phyloP scores from a whole-genome alignment of 2,113 vertebrate genomes.

The Sisor rabdophorus region DNA sequence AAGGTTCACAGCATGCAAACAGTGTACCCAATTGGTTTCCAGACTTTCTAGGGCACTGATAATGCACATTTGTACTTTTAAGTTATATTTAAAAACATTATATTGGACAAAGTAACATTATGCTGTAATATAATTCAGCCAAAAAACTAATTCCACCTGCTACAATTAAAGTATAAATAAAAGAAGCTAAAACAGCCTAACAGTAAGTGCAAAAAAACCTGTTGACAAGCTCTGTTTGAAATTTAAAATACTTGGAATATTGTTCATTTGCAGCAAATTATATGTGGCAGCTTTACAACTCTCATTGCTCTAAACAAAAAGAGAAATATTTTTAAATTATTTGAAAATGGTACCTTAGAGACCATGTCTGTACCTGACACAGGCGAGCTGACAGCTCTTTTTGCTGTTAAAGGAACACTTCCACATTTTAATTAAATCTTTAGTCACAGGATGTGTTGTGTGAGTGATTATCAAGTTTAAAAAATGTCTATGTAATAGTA shows the following conservation, averaged over 20 bases:
- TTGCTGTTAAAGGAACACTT: constrained; percentile 12
- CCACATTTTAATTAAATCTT: constrained; percentile 1
- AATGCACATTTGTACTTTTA: constrained; percentile 11
- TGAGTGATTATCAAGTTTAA: not conserved
- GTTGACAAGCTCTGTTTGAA: constrained; percentile 20
- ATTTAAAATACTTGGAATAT: constrained; percentile 11
- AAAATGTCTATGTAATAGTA: not conserved
- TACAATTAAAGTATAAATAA: constrained; percentile 5
- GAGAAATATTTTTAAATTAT: constrained; percentile 29
- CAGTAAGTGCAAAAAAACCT: constrained; percentile 17
- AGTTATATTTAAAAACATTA: constrained; percentile 20
- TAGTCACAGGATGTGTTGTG: not conserved
- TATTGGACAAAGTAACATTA: constrained; percentile 10
- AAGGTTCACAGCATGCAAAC: constrained; percentile 27
- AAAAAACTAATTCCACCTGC: not conserved
- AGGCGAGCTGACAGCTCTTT: constrained; percentile 1
- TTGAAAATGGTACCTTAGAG: constrained; percentile 10
- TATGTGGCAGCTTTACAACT: constrained; percentile 23
- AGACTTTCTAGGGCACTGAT: constrained; percentile 10
- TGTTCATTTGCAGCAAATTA: constrained; percentile 23
- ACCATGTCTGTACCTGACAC: not conserved
- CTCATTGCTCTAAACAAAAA: constrained; percentile 12
- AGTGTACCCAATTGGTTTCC: constrained; percentile 8
- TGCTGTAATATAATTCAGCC: constrained; percentile 1
- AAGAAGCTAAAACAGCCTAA: constrained; percentile 24